Evolutionary conservation across 2,888 invertebrate species (phyloP), one percentile per base, ranked within the genome.

Genomic region (Serripes groenlandicus): DNA sequence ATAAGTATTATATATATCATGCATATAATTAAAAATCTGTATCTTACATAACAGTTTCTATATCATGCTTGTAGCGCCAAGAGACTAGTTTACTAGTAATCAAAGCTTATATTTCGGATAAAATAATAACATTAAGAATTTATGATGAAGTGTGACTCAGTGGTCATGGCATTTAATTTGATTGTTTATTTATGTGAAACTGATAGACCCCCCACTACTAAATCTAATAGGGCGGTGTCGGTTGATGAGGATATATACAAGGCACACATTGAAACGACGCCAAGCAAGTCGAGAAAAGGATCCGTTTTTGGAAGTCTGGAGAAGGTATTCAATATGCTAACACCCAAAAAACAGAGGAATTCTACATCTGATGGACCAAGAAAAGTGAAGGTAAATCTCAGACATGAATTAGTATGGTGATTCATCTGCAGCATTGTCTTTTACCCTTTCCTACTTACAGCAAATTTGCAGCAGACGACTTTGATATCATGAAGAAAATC

Each of bases 241-340:
- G 92, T 94, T 23, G 94, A 94, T 75, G 93, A 93, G 54, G 92
- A 92, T 42, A 85, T 94, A 26, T 92, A 93, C 86, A 90, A 90
- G 52, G 89, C 91, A 28, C 92, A 93, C 76, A 83, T 90, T 35
- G 90, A 91, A 32, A 92, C 92, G 0, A 93, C 93, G 3, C 87
- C 89, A 28, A 90, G 90, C 69, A 92, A 92, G 78, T 76, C 87
- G 2, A 95, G 96, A 75, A 96, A 96, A 91, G 91, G 89, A 2
- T 91, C 93, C 0, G 95, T 97, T 78, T 96, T 97, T 92, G 97
- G 96, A 54, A 96, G 96, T 90, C 95, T 97, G 77, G 97, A 97
- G 93, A 95, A 96, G 78, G 96, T 97, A 86, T 95, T 96, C 87
- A 96, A 96, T 88, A 96, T 97, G 91, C 95, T 97, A 54, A 97